These are phyloP conservation scores for Agrilus mali DNA, from an alignment of 2,888 invertebrate species.

Conservation along the genomic window DNA sequence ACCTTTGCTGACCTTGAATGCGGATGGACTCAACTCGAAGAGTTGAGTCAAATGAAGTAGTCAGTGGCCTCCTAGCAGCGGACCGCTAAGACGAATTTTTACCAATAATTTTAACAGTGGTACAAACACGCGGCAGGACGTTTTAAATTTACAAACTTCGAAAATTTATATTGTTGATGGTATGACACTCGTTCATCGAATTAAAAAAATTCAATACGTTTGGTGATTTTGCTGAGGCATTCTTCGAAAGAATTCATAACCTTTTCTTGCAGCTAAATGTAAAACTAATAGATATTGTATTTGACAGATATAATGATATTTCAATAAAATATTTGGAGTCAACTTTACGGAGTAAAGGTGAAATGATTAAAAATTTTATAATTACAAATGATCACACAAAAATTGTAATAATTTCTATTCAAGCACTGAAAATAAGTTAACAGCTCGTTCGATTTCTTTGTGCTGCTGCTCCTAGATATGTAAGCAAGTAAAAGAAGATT, in stretches of 20 bases:
- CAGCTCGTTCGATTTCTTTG: conserved; percentile 15
- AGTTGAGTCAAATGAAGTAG: too few relatives aligned
- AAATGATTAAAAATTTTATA: conserved; percentile 14
- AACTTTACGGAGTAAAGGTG: conserved; percentile 16
- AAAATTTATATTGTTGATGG: conserved; percentile 12
- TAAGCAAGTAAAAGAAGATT: too few relatives aligned
- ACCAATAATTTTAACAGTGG: conserved; percentile 8
- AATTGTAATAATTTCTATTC: conserved; percentile 14
- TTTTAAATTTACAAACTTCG: conserved; percentile 3
- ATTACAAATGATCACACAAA: conserved; percentile 13
- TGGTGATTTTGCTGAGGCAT: conserved; percentile 6
- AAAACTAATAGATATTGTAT: conserved; percentile 4
- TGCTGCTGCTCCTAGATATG: conserved; percentile 6
- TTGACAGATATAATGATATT: conserved; percentile 9
- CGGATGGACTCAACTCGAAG: too few relatives aligned
- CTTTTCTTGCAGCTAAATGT: conserved; percentile 2
- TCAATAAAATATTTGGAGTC: conserved; percentile 12
- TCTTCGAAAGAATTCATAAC: conserved; percentile 1
- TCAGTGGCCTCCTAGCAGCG: too few relatives aligned
- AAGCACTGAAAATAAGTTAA: conserved; percentile 14
- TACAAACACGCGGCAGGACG: conserved; percentile 8
- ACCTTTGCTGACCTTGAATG: too few relatives aligned
- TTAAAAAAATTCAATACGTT: conserved; percentile 10
- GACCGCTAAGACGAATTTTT: too few relatives aligned
- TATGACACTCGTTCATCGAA: conserved; percentile 8